phyloP scores from a whole-genome alignment of 2,888 invertebrate species.

The Caenorhabditis sinica region DNA sequence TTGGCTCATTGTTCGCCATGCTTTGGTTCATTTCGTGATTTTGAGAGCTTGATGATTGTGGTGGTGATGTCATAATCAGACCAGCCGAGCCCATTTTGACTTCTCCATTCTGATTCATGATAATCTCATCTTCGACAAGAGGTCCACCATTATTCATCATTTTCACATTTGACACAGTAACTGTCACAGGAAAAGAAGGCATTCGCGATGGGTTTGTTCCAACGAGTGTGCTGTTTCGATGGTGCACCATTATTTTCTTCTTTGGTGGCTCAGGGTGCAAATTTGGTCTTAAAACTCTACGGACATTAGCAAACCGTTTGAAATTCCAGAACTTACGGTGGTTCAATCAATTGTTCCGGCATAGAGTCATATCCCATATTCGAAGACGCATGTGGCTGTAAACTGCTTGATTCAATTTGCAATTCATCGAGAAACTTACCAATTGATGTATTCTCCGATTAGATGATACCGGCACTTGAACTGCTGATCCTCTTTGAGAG shows the following conservation, averaged over 20 bases:
- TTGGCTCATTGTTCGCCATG: slow-evolving; percentile 25
- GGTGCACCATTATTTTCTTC: slow-evolving; percentile 37
- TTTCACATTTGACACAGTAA: not conserved
- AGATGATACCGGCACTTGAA: slow-evolving; percentile 24
- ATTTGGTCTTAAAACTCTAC: slow-evolving; percentile 20
- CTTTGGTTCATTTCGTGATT: slow-evolving; percentile 22
- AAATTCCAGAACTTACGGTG: slow-evolving; percentile 40
- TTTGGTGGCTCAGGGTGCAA: slow-evolving; percentile 31
- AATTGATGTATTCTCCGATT: not conserved
- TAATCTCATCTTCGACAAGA: slow-evolving; percentile 68
- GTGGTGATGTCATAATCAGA: slow-evolving; percentile 56
- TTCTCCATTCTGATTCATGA: slow-evolving; percentile 67
- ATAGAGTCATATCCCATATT: slow-evolving; percentile 32
- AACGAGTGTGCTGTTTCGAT: slow-evolving; percentile 5
- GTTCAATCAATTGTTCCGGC: slow-evolving; percentile 51
- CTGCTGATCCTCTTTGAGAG: slow-evolving; percentile 14
- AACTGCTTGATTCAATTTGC: not conserved
- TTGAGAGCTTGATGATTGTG: not conserved
- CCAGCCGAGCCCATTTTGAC: slow-evolving; percentile 60
- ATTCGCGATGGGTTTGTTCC: not conserved
- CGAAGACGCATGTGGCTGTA: slow-evolving; percentile 13
- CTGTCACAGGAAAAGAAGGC: too few species aligned
- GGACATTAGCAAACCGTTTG: not conserved
- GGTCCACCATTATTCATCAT: slow-evolving; percentile 34
- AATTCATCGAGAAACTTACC: not conserved